Conservation (phyloP, 2,888 invertebrate genomes). For the Aleiodes alternator region DNA sequence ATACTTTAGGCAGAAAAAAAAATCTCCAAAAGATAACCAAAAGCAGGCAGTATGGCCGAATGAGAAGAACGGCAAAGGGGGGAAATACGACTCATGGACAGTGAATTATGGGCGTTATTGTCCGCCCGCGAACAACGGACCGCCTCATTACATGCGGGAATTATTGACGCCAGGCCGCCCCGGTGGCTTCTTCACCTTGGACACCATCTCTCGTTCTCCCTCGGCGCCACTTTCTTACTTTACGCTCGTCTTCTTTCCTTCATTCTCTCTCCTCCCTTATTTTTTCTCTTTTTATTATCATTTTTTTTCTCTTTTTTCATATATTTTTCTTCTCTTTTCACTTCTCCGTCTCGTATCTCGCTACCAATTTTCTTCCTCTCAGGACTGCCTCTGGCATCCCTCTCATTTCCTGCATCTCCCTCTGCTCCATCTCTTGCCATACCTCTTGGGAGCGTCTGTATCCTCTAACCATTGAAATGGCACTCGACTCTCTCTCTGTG, state of each 20-base stretch:
- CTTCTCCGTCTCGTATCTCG: conserved; percentile 16
- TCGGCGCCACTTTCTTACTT: conserved; percentile 39
- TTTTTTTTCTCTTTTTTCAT: background rate
- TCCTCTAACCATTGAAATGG: conserved; percentile 30
- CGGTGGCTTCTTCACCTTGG: conserved; percentile 49
- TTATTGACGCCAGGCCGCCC: conserved; percentile 60
- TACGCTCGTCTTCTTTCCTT: conserved; percentile 15
- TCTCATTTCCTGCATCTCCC: background rate
- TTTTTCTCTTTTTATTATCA: background rate
- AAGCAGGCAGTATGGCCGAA: background rate
- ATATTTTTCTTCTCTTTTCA: background rate
- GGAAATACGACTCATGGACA: conserved; percentile 50
- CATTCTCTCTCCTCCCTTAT: conserved; percentile 3
- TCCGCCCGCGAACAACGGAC: conserved; percentile 67
- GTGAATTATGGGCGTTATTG: conserved; percentile 68
- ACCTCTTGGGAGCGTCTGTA: conserved; percentile 7
- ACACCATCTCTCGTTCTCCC: conserved; percentile 36
- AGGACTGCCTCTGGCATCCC: conserved; percentile 29
- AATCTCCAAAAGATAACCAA: conserved; percentile 9
- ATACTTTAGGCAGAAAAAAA: background rate
- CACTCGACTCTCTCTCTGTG: conserved; percentile 8
- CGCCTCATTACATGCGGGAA: conserved; percentile 67
- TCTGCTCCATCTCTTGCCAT: background rate
- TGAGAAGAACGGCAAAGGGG: conserved; percentile 10
- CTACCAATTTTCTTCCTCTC: conserved; percentile 27